Evolutionary conservation across 2,113 vertebrate species (phyloP).

Genomic region (Psammodynastes pulverulentus): DNA sequence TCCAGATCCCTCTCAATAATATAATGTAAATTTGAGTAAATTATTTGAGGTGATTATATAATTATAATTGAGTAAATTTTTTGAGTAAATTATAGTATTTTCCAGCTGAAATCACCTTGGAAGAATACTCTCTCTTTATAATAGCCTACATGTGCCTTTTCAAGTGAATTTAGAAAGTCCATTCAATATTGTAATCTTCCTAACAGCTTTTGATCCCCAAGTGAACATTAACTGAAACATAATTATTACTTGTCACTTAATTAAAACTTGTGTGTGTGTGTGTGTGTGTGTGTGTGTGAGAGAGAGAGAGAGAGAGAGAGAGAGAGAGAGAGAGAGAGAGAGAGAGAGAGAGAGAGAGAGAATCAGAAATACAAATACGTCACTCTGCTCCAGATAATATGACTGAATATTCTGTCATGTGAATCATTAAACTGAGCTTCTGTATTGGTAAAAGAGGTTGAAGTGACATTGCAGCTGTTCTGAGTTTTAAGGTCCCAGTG

Average conservation of each 20-base stretch:
- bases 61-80: too few relatives aligned
- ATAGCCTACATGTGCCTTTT: background rate
- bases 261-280: slow-evolving; percentile 10
- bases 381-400: slow-evolving; percentile 53
- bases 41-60: background rate
- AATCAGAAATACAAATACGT: slow-evolving; percentile 39
- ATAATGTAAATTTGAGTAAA: background rate
- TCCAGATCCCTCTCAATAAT: background rate
- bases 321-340: too few relatives aligned
- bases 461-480: slow-evolving; percentile 55
- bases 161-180: slow-evolving; percentile 35
- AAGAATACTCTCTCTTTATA: background rate
- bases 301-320: too few relatives aligned
- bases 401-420: slow-evolving; percentile 52
- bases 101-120: background rate
- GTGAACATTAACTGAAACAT: slow-evolving; percentile 61
- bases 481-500: slow-evolving; percentile 52
- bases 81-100: background rate
- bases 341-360: background rate
- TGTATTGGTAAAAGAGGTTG: slow-evolving; percentile 27
- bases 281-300: too few relatives aligned
- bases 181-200: slow-evolving; percentile 26
- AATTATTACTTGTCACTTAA: slow-evolving; percentile 61
- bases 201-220: slow-evolving; percentile 43
- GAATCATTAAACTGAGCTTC: slow-evolving; percentile 56